Conservation (phyloP, 2,797 vertebrate genomes). For the Diglossa cyanea region DNA sequence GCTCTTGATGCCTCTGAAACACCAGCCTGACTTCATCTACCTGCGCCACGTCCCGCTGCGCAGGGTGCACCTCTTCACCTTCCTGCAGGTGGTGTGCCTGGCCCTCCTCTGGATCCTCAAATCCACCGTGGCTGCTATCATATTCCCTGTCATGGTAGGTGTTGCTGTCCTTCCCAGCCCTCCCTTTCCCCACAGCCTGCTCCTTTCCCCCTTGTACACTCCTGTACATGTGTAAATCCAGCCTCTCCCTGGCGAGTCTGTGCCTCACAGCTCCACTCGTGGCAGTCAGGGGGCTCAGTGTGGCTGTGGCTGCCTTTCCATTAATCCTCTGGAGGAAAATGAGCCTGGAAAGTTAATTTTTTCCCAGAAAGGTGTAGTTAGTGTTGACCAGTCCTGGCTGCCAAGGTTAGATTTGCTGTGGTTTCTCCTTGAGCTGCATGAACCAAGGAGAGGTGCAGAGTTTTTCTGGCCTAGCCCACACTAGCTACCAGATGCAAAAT, state of each 20-base stretch:
- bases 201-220: fast-evolving
- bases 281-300: fast-evolving
- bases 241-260: fast-evolving
- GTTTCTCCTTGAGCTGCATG: not conserved
- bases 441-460: not conserved
- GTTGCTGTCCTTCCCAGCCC: fast-evolving
- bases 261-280: not conserved
- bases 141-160: slow-evolving; percentile 97
- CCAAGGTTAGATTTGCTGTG: not conserved
- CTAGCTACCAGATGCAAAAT: not conserved
- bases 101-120: slow-evolving; percentile 97
- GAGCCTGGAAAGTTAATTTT: not conserved
- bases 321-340: not conserved
- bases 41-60: slow-evolving; percentile 94
- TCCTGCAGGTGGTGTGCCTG: slow-evolving; percentile 91
- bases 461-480: not conserved
- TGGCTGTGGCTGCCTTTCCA: not conserved
- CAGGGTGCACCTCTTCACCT: slow-evolving; percentile 96
- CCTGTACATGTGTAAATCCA: not conserved
- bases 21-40: slow-evolving; percentile 97
- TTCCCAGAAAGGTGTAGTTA: not conserved
- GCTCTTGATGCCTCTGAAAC: slow-evolving; percentile 96
- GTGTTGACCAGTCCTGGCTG: not conserved
- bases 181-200: not conserved
- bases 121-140: slow-evolving; percentile 94